Conservation (phyloP, 2,797 vertebrate species). For the Crocodylus rhombifer region DNA sequence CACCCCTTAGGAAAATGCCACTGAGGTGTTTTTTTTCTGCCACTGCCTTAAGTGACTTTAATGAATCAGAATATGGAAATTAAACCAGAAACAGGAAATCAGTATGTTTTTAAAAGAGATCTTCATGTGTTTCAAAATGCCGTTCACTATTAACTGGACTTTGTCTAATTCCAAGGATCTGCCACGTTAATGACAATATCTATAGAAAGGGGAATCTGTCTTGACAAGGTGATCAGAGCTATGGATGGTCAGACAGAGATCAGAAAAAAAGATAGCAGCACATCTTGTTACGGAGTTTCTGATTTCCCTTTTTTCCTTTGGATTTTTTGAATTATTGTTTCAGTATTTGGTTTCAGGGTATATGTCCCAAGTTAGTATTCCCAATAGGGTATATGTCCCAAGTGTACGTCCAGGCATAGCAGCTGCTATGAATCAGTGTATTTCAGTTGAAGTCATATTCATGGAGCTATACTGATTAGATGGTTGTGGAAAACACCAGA, state of each 20-base stretch:
- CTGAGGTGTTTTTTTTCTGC: background rate
- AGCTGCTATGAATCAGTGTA: fast-evolving
- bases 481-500: background rate
- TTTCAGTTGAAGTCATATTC: background rate
- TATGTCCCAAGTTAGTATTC: fast-evolving
- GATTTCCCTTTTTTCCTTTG: background rate
- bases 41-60: background rate
- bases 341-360: background rate
- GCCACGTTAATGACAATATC: background rate
- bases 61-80: slow-evolving; percentile 33
- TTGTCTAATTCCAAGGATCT: background rate
- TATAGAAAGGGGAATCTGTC: background rate
- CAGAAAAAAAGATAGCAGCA: background rate
- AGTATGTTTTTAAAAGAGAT: slow-evolving; percentile 19
- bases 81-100: slow-evolving; percentile 27
- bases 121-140: slow-evolving; percentile 1
- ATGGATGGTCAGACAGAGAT: slow-evolving; percentile 5
- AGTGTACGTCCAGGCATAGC: too few relatives aligned
- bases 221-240: slow-evolving; percentile 19
- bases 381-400: background rate
- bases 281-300: background rate
- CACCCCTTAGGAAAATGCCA: slow-evolving; percentile 36
- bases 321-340: background rate
- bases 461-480: fast-evolving
- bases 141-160: background rate